Conservation (phyloP, 2,888 invertebrate species). For the Apotomis turbidana region DNA sequence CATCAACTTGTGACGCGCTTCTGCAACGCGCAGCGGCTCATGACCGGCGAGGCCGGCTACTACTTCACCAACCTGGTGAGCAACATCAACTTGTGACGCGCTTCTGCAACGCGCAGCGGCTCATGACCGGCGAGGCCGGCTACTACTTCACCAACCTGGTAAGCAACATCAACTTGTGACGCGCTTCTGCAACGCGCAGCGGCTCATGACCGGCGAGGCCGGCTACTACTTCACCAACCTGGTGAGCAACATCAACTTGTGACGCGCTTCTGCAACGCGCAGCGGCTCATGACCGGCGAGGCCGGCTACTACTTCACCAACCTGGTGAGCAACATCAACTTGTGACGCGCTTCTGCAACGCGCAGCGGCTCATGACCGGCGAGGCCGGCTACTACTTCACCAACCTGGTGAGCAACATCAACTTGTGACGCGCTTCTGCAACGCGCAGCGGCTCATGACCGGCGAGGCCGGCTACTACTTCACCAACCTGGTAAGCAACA, state of each 20-base stretch:
- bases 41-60: conserved; percentile 99
- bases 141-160: conserved; percentile 99
- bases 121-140: conserved; percentile 99
- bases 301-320: conserved; percentile 99
- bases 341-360: conserved; percentile 98
- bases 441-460: conserved; percentile 96
- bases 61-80: conserved; percentile 98
- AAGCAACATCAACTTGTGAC: conserved; percentile 91
- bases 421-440: conserved; percentile 98
- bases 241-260: conserved; percentile 91
- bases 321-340: conserved; percentile 89
- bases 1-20: conserved; percentile 96
- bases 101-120: conserved; percentile 95
- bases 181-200: conserved; percentile 96
- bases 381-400: conserved; percentile 99
- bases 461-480: conserved; percentile 99
- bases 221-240: conserved; percentile 99
- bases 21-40: conserved; percentile 95
- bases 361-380: conserved; percentile 96
- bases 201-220: conserved; percentile 98
- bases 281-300: conserved; percentile 97
- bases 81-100: conserved; percentile 93
- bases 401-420: conserved; percentile 89
- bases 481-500: conserved; percentile 92
- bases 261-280: conserved; percentile 97